A percentile compares a stretch with the other conserved stretches of the same genome.
These are phyloP conservation scores for Dexiosoma caninum DNA, from an alignment of 2,888 invertebrate species.

Conservation along the genomic window DNA sequence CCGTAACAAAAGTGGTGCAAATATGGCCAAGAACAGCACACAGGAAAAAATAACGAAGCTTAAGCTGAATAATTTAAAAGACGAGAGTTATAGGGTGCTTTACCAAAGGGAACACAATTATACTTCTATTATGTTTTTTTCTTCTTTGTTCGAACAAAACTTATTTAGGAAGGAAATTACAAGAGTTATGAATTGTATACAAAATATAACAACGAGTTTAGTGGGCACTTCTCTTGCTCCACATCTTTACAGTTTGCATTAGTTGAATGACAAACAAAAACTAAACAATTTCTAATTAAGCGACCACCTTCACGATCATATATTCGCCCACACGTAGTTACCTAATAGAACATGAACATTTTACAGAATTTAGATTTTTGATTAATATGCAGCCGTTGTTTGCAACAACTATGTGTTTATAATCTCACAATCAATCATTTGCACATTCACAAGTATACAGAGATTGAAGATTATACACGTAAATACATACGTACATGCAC, in stretches of 20 bases:
- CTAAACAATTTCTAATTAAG: conserved; percentile 2
- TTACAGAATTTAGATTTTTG: too few relatives aligned
- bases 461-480: too few relatives aligned
- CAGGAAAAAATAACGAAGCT: conserved; percentile 8
- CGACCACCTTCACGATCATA: neutral
- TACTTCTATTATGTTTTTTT: too few relatives aligned
- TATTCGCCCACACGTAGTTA: neutral
- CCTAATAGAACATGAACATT: too few relatives aligned
- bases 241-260: neutral
- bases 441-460: neutral
- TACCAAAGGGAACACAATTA: conserved; percentile 9
- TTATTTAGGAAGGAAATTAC: neutral
- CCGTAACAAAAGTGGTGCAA: neutral
- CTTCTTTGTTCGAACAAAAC: neutral
- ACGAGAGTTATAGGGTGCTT: conserved; percentile 43
- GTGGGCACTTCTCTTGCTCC: neutral
- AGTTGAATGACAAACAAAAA: neutral
- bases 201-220: neutral
- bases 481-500: too few relatives aligned
- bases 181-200: neutral
- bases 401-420: too few relatives aligned
- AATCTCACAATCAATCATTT: neutral
- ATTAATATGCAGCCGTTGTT: too few relatives aligned
- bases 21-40: neutral
- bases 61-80: conserved; percentile 53